These are phyloP conservation scores for Sphaerophoria rueppellii DNA, from an alignment of 2,888 invertebrate genomes.

Conservation along the genomic window DNA sequence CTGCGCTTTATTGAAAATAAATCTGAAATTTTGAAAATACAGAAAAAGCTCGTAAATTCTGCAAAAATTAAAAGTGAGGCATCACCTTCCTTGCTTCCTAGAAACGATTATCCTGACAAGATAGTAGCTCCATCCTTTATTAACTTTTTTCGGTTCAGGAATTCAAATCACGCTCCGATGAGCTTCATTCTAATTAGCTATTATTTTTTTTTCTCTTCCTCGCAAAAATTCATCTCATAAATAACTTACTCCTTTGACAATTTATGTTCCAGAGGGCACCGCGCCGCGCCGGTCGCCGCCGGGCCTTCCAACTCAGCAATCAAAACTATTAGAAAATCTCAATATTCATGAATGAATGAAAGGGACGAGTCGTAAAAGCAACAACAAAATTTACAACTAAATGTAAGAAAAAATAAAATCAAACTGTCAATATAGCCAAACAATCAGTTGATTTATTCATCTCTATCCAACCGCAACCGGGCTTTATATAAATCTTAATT, in stretches of 20 bases:
- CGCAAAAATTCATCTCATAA: not conserved
- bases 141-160: too few species aligned
- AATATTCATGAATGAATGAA: not conserved
- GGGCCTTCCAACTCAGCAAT: not conserved
- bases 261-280: not conserved
- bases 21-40: too few species aligned
- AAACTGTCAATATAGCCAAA: constrained; percentile 33
- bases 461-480: constrained; percentile 27
- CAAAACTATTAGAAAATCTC: not conserved
- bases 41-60: too few species aligned
- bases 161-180: not conserved
- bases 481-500: constrained; percentile 49
- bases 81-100: too few species aligned
- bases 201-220: not conserved
- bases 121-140: too few species aligned
- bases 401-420: not conserved
- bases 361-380: not conserved
- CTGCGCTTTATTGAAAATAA: too few species aligned
- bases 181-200: not conserved
- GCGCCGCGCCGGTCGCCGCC: too few species aligned
- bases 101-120: too few species aligned
- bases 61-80: too few species aligned
- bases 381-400: not conserved
- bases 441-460: constrained; percentile 60
- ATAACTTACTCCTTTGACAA: constrained; percentile 18